A percentile compares a stretch with the other conserved stretches of the same genome.
phyloP scores from a whole-genome alignment of 2,888 invertebrate genomes.

The Ichneumon xanthorius region DNA sequence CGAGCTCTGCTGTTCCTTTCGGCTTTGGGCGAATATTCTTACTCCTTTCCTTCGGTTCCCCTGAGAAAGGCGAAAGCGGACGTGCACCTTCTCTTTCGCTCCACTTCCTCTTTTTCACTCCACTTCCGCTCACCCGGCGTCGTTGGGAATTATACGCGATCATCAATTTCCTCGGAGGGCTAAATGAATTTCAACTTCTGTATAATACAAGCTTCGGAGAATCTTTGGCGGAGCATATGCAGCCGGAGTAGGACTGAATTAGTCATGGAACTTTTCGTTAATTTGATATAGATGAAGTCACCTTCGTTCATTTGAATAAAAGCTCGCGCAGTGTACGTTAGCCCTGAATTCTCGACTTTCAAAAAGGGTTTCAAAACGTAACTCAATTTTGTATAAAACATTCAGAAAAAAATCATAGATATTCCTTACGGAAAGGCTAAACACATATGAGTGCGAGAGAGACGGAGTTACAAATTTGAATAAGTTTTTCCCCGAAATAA shows the following conservation, averaged over 20 bases:
- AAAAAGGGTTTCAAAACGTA: too few relatives aligned
- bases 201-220: slow-evolving; percentile 17
- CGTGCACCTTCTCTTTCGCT: neutral
- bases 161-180: slow-evolving; percentile 39
- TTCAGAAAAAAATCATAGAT: neutral
- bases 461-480: too few relatives aligned
- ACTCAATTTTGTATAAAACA: neutral
- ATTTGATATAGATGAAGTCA: neutral
- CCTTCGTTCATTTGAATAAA: neutral
- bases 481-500: too few relatives aligned
- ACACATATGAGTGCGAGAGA: too few relatives aligned
- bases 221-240: neutral
- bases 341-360: neutral
- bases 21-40: slow-evolving; percentile 26
- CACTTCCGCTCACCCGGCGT: neutral
- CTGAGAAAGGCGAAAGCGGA: slow-evolving; percentile 5
- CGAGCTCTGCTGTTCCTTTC: neutral
- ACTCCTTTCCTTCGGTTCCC: neutral
- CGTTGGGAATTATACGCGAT: slow-evolving; percentile 30
- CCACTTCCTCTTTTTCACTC: neutral
- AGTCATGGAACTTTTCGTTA: slow-evolving; percentile 7
- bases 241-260: slow-evolving; percentile 15
- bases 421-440: too few relatives aligned
- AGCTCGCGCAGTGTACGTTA: neutral
- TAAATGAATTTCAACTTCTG: slow-evolving; percentile 52